A percentile compares a stretch with the other conserved stretches of the same genome.
These are phyloP conservation scores for Polyodon spathula DNA, from an alignment of 2,113 vertebrate species.

Conservation along the genomic window DNA sequence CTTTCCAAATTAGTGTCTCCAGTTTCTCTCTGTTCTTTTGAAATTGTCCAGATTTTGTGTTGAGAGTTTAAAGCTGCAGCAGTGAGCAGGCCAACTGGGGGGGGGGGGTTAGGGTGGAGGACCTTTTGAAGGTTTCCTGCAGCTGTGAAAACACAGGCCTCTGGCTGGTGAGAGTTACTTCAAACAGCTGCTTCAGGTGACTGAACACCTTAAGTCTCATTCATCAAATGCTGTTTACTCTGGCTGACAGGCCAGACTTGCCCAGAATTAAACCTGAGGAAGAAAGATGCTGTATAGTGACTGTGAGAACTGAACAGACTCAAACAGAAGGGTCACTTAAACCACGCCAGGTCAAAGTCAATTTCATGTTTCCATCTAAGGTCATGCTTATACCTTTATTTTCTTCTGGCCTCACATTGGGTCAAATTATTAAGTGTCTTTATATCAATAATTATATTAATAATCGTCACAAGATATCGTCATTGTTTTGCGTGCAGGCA, in stretches of 20 bases:
- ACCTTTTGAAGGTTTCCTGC: conserved; percentile 74
- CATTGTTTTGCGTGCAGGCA: too few relatives aligned
- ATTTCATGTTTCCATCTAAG: conserved; percentile 26
- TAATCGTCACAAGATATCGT: too few relatives aligned
- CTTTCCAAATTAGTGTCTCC: conserved; percentile 69
- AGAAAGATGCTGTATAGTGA: conserved; percentile 63
- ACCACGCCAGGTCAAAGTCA: conserved; percentile 33
- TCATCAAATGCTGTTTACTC: conserved; percentile 85
- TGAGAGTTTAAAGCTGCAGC: conserved; percentile 63
- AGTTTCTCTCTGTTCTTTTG: conserved; percentile 70
- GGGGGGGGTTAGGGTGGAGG: conserved; percentile 21
- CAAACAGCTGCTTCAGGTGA: conserved; percentile 86
- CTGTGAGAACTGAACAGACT: conserved; percentile 58
- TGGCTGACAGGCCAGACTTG: conserved; percentile 69
- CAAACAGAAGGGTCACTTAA: conserved; percentile 30
- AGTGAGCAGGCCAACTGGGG: conserved; percentile 60
- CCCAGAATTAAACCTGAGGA: conserved; percentile 66
- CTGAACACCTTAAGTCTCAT: conserved; percentile 90
- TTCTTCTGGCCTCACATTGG: conserved; percentile 10
- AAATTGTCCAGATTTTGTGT: conserved; percentile 65
- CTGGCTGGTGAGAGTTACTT: conserved; percentile 66
- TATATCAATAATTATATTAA: too few relatives aligned
- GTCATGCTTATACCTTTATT: conserved; percentile 6
- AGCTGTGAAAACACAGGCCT: conserved; percentile 85
- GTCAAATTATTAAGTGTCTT: conserved; percentile 38